Evolutionary conservation across 2,888 invertebrate species (phyloP), one percentile per base, ranked within the genome.

Genomic region (Imbricaverruca yamaguchii): DNA sequence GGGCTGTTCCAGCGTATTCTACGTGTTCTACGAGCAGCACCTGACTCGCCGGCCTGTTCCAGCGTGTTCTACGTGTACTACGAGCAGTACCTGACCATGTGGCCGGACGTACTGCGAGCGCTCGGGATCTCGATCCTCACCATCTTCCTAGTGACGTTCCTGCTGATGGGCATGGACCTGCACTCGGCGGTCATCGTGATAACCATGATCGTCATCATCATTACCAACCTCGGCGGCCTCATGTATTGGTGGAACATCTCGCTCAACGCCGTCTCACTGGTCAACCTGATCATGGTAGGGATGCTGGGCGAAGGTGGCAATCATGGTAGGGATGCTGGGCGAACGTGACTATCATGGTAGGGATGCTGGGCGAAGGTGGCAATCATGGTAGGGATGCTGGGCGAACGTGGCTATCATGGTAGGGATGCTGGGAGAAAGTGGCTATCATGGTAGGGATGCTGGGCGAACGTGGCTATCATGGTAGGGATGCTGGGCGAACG

Each of bases 41-140:
- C 39, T 39, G 39, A 39, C 39, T 39, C 39, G 39, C 39, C 39
- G 39, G 39, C 4, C 39, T 39, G 39, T 88, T 89, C 84, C 88
- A 93, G 96, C 83, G 89, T 97, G 0, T 96, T 96, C 88, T 98
- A 97, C 87, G 96, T 98, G 0, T 98, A 90, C 87, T 98, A 93
- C 86, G 98, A 98, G 86, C 98, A 98, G 87, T 98, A 98, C 88
- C 88, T 97, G 83, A 92, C 92, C 0, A 94, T 97, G 85, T 94
- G 95, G 92, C 82, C 85, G 0, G 93, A 97, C 86, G 94, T 97
- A 0, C 87, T 95, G 57, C 91, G 92, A 86, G 95, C 95, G 85
- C 91, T 99, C 88, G 92, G 92, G n/a, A 92, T 97, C 82, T 97
- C 97, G 39, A 89, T 97, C 82, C 88, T 92, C 3, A 95, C 97